Evolutionary conservation across 2,888 invertebrate species (phyloP).

Genomic region (Heliconius cydno): DNA sequence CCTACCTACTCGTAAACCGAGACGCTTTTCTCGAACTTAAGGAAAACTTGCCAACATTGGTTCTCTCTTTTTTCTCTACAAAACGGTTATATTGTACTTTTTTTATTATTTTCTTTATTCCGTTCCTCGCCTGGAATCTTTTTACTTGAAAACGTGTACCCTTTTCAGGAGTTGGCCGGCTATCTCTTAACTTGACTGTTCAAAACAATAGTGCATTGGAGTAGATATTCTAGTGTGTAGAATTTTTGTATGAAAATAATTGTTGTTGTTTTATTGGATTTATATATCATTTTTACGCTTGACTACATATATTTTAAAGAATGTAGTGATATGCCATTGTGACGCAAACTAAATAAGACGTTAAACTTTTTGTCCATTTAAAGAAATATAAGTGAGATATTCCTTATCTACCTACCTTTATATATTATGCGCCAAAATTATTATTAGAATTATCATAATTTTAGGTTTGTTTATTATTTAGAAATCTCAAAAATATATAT

Average conservation of each 20-base stretch:
- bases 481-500: neutral
- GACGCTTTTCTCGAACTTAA: slow-evolving; percentile 62
- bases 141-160: slow-evolving; percentile 80
- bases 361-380: neutral
- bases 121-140: slow-evolving; percentile 67
- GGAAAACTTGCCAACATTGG: slow-evolving; percentile 79
- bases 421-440: neutral
- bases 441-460: neutral
- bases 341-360: too few species aligned
- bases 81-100: slow-evolving; percentile 61
- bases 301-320: neutral
- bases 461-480: neutral
- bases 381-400: neutral
- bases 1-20: slow-evolving; percentile 47
- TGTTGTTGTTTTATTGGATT: neutral
- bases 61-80: slow-evolving; percentile 68
- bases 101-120: slow-evolving; percentile 52
- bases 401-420: neutral
- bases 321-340: neutral
- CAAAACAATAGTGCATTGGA: slow-evolving; percentile 59
- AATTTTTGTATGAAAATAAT: neutral
- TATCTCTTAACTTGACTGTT: slow-evolving; percentile 81
- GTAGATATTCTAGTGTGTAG: slow-evolving; percentile 40
- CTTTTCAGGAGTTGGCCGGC: slow-evolving; percentile 80
- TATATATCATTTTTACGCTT: neutral